These are phyloP conservation scores for Rhizomys pruinosus DNA, from an alignment of 2,113 vertebrate species.

Conservation along the genomic window DNA sequence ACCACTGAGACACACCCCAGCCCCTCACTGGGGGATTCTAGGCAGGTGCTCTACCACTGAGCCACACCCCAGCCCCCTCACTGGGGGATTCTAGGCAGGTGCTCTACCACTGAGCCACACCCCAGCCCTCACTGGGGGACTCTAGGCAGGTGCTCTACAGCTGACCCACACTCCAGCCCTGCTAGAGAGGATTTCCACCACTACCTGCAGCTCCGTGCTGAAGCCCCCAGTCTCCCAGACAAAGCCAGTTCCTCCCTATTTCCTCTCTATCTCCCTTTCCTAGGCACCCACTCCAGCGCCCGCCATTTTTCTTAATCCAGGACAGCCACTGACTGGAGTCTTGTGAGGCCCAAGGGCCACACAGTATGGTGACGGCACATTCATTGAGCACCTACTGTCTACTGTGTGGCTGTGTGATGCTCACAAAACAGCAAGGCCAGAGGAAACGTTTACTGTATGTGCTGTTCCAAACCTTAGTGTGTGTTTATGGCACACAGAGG, in stretches of 20 bases:
- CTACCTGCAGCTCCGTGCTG: background rate
- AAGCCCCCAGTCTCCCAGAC: background rate
- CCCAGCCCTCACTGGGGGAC: background rate
- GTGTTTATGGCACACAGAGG: background rate
- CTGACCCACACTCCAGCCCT: background rate
- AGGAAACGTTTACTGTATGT: rapidly evolving
- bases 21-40: background rate
- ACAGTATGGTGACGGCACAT: background rate
- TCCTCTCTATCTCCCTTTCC: background rate
- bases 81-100: background rate
- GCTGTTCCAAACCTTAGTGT: background rate
- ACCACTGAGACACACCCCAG: no score
- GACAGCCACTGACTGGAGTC: background rate
- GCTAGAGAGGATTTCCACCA: background rate
- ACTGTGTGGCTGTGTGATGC: background rate
- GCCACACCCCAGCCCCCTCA: background rate
- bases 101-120: background rate
- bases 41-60: background rate
- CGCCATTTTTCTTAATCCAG: background rate
- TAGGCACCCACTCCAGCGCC: background rate
- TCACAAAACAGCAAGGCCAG: background rate
- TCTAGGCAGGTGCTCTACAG: background rate
- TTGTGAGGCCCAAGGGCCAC: background rate
- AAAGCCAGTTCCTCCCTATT: background rate
- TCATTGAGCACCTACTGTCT: background rate